Base-by-base conservation (phyloP, 2,113 vertebrate species). In the Scolopax mira region DNA sequence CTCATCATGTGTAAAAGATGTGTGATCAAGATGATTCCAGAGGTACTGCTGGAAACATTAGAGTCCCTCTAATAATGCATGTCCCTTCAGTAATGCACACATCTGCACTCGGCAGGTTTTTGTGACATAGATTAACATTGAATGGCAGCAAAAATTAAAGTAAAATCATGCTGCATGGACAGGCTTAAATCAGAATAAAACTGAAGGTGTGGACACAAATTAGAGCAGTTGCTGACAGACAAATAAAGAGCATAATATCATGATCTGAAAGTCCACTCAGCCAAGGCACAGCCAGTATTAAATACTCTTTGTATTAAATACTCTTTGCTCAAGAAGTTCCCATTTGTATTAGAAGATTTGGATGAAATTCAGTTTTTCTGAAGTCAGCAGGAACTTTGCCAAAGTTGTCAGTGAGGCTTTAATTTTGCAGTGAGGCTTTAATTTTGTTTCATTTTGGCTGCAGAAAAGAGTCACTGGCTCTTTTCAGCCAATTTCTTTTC, bases 131-230 rank as follows among this genome's bases (percentile, higher is more conserved):
- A 61, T 57, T 57, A 86, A 6, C 54, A 79, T 69, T 80, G 54
- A 80, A 79, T 37, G 25, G 24, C 58, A 92, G 58, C 37, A 80
- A 93, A 92, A 79, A 65, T 28, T 48, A 54, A 83, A 86, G 24
- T 23, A 73, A 62, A 93, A 77, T 51, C 35, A 90, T 74, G 69
- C 35, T 69, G 48, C 12, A 27, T 10, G 19, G 54, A 48, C 66
- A 86, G 79, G 33, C n/a, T 86, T 88, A 95, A 94, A 94, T 88
- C 85, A 86, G 75, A 80, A 48, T 35, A 94, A 88, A 92, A 92
- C 39, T 44, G 88, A 86, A 85, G 75, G 41, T 88, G 85, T 66
- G 46, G 41, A 92, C 64, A 83, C 37, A 83, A 96, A 85, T 80
- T 88, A 85, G 15, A 64, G 62, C 23, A 66, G n/a, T 49, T 77